Base-by-base conservation (phyloP, 2,888 invertebrate species). In the Gryllus longicercus region DNA sequence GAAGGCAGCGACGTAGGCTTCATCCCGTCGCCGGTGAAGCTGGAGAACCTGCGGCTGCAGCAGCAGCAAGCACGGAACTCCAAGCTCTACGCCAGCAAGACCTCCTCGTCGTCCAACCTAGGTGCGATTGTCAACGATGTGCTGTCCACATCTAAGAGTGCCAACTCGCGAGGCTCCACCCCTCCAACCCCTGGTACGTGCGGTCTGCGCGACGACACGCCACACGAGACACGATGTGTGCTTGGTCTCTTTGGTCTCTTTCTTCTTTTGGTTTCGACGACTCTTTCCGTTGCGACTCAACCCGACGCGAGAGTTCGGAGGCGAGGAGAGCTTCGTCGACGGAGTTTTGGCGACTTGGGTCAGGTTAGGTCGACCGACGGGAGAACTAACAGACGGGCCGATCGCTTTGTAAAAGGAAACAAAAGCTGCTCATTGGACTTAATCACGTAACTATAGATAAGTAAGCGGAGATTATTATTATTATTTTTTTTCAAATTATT, bases 1-100 rank as follows among this genome's bases (percentile, higher is more conserved):
- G 99, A 99, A 90, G 97, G 96, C 87, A 94, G 95, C 90, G 98
- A 99, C 91, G 96, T 99, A 87, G 99, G 99, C 85, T 99, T 99
- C 92, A 99, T 99, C 89, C 99, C 99, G 85, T 98, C 98, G 87
- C 99, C 99, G 85, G 97, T 96, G 89, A 99, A 99, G 92, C 91
- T 99, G 89, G 99, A 99, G 90, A 93, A 95, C 87, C 92, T 99
- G 86, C 93, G 98, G 86, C 92, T 95, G 86, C 94, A 94, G 89
- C 90, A 89, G 85, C 88, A 87, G 83, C 84, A 85, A 81, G 87
- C 88, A 81, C 87, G 89, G 82, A 89, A 88, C 85, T 88, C 89
- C 83, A 91, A 93, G 89, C 89, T 92, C 85, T 93, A 93, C 88
- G 91, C 91, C 85, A 92, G 93, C 88, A 93, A 93, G 91, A 93